phyloP scores from a whole-genome alignment of 1,140 invertebrate genomes.

The Himalopsyche phryganea region DNA sequence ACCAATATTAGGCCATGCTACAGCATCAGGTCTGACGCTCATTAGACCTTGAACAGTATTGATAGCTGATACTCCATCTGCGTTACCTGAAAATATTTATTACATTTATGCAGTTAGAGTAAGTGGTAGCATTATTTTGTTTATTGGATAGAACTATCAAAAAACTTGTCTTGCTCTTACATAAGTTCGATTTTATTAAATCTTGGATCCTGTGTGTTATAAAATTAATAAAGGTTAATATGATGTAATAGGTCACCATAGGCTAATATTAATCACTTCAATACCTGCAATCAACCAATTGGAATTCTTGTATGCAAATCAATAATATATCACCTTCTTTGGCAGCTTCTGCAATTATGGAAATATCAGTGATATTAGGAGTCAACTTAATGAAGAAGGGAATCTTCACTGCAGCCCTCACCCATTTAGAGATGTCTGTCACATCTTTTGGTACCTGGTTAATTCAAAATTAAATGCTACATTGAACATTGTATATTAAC shows the following conservation, averaged over 20 bases:
- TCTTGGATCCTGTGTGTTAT: too few relatives aligned
- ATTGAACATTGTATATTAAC: too few relatives aligned
- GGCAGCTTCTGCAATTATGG: constrained; percentile 84
- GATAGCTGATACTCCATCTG: constrained; percentile 93
- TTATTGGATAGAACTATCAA: neutral
- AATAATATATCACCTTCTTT: constrained; percentile 82
- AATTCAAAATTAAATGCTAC: too few relatives aligned
- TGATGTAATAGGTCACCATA: too few relatives aligned
- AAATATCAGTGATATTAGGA: constrained; percentile 95
- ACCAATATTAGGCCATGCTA: constrained; percentile 91
- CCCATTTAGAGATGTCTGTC: constrained; percentile 87
- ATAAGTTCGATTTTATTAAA: too few relatives aligned
- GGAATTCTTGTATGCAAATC: too few relatives aligned
- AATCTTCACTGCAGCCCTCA: constrained; percentile 78
- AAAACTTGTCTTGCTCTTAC: too few relatives aligned
- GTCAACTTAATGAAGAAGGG: constrained; percentile 98
- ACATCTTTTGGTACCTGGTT: constrained; percentile 80
- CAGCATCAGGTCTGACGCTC: constrained; percentile 74
- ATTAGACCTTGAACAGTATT: constrained; percentile 96
- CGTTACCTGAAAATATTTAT: constrained; percentile 74
- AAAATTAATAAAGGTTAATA: too few relatives aligned
- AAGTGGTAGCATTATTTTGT: neutral
- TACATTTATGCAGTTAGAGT: too few relatives aligned
- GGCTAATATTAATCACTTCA: too few relatives aligned
- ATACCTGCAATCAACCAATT: too few relatives aligned